These are phyloP conservation scores for Cerastis leucographa DNA, from an alignment of 2,888 invertebrate species.

Conservation along the genomic window DNA sequence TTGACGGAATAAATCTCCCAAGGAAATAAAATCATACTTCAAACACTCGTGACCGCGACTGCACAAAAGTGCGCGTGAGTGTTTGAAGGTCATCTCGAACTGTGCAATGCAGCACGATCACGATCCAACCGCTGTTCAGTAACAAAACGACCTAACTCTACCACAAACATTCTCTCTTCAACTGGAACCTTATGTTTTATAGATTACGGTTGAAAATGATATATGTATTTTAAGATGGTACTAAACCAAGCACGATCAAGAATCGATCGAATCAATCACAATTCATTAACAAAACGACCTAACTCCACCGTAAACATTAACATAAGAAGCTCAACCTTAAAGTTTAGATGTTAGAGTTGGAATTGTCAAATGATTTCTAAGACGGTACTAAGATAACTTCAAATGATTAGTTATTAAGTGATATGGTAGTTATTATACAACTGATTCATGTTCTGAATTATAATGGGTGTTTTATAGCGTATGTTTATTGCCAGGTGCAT, in stretches of 20 bases:
- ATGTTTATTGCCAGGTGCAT: constrained; percentile 48
- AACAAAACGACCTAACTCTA: constrained; percentile 64
- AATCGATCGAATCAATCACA: constrained; percentile 69
- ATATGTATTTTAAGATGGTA: constrained; percentile 1
- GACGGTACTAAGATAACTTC: constrained; percentile 54
- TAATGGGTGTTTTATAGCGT: constrained; percentile 41
- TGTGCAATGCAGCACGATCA: constrained; percentile 88
- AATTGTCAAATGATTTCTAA: background rate
- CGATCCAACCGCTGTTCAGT: constrained; percentile 71
- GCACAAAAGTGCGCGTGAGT: constrained; percentile 81
- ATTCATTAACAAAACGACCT: constrained; percentile 61
- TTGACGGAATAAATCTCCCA: no score
- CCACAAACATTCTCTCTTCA: constrained; percentile 14
- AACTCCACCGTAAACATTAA: constrained; percentile 29
- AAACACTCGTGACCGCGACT: constrained; percentile 64
- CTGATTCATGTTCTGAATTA: constrained; percentile 61
- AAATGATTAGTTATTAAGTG: constrained; percentile 70
- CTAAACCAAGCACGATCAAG: constrained; percentile 80
- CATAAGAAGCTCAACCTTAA: background rate
- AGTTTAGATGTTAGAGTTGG: background rate
- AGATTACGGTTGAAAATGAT: background rate
- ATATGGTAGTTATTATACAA: constrained; percentile 72
- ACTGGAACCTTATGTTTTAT: background rate
- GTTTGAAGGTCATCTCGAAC: constrained; percentile 83
- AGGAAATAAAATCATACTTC: no score